phyloP scores from a whole-genome alignment of 2,113 vertebrate genomes.

The Labeo catla region DNA sequence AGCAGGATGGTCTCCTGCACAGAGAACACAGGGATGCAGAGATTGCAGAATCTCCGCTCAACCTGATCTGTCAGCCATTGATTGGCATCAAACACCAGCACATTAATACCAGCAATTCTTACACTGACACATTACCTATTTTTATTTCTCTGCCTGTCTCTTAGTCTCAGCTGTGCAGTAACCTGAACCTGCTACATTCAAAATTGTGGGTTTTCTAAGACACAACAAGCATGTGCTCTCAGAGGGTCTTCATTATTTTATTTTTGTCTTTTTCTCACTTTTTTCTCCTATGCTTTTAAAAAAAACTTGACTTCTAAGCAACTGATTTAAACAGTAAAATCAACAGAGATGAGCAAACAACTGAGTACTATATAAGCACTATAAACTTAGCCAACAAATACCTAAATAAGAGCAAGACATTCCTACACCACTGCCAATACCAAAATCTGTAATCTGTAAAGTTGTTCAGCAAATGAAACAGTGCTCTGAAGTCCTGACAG shows the following conservation, averaged over 20 bases:
- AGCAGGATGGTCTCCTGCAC: background rate
- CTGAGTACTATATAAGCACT: background rate
- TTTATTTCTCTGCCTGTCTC: background rate
- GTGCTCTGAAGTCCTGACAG: background rate
- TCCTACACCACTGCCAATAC: background rate
- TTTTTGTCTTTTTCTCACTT: background rate
- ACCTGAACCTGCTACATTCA: background rate
- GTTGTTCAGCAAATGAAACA: background rate
- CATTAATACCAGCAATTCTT: background rate
- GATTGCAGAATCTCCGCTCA: background rate
- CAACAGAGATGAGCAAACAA: background rate
- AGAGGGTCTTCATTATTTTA: background rate
- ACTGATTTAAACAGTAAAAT: background rate
- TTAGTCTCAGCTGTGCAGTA: background rate
- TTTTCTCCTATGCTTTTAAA: background rate
- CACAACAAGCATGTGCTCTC: background rate
- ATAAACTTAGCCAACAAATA: background rate
- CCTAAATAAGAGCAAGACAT: background rate
- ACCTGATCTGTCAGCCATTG: background rate
- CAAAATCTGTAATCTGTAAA: background rate
- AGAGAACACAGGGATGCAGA: background rate
- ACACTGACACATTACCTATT: background rate
- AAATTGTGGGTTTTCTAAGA: background rate
- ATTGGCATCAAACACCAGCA: background rate
- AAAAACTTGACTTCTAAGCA: background rate